These are phyloP conservation scores for Barnardius zonarius DNA, from an alignment of 2,113 vertebrate species.

Conservation along the genomic window DNA sequence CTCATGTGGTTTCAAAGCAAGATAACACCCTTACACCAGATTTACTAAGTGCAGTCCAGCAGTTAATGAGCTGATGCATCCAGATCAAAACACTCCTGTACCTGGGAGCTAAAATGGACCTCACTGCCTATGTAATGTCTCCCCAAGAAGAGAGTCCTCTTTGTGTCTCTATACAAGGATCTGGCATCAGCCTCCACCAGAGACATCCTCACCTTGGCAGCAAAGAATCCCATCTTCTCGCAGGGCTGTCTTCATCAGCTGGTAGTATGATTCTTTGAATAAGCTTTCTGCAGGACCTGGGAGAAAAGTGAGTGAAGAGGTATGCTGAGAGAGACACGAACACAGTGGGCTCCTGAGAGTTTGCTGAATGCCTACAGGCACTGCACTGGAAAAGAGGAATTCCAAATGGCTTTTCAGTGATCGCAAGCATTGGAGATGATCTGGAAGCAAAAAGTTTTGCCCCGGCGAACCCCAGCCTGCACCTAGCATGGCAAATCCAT, in stretches of 20 bases:
- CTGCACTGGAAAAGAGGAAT: background rate
- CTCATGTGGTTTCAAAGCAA: background rate
- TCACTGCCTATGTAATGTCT: background rate
- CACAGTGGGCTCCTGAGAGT: background rate
- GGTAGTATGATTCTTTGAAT: conserved; percentile 97
- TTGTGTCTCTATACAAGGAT: background rate
- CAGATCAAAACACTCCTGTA: background rate
- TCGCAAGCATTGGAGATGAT: background rate
- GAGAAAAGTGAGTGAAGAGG: background rate
- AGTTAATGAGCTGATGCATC: background rate
- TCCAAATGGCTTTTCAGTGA: background rate
- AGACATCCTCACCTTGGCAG: conserved; percentile 86
- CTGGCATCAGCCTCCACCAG: background rate
- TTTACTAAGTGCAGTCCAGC: background rate
- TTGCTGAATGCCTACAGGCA: background rate
- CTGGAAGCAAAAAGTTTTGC: background rate
- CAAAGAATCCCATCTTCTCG: conserved; percentile 91
- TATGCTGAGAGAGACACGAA: background rate
- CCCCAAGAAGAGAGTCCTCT: background rate
- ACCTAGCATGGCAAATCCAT: background rate
- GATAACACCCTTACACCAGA: background rate
- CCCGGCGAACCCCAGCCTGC: background rate
- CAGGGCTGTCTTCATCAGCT: conserved; percentile 95
- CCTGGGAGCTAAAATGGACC: background rate
- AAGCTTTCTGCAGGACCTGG: conserved; percentile 94